A percentile compares a stretch with the other conserved stretches of the same genome.
Evolutionary conservation across 35 echinoderm and acorn worm species (phyloP).

Genomic region (Apostichopus californicus): DNA sequence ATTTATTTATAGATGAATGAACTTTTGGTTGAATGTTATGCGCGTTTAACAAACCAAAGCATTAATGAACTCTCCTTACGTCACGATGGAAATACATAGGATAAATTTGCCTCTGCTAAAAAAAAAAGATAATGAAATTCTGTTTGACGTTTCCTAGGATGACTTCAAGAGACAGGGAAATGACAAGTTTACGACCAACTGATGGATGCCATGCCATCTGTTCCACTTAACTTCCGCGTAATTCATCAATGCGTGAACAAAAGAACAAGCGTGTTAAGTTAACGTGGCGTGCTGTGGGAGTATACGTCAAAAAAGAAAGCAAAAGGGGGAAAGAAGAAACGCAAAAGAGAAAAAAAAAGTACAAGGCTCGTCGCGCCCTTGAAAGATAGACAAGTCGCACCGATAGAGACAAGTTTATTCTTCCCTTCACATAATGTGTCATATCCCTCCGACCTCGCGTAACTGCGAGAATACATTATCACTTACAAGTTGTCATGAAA

Average conservation of each 20-base stretch:
- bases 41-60: too few species aligned
- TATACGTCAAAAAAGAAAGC: constrained; percentile 24
- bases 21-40: too few species aligned
- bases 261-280: constrained; percentile 9
- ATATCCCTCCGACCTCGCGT: constrained; percentile 3
- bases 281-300: constrained; percentile 15
- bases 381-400: neutral
- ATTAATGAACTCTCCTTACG: neutral
- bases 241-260: constrained; percentile 46
- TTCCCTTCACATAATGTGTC: neutral
- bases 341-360: neutral
- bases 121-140: constrained; percentile 21
- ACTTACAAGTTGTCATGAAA: constrained; percentile 8
- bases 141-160: constrained; percentile 32
- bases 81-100: neutral
- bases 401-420: neutral
- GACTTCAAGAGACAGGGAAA: constrained; percentile 29
- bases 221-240: constrained; percentile 43
- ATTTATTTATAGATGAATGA: too few species aligned
- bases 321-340: neutral
- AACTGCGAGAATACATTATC: constrained; percentile 14
- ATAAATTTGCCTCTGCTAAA: neutral
- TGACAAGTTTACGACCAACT: constrained; percentile 33
- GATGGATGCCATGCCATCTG: constrained; percentile 50
- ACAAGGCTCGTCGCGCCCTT: constrained; percentile 4